These are phyloP conservation scores for Acronicta leporina DNA, from an alignment of 2,888 invertebrate species.

Conservation along the genomic window DNA sequence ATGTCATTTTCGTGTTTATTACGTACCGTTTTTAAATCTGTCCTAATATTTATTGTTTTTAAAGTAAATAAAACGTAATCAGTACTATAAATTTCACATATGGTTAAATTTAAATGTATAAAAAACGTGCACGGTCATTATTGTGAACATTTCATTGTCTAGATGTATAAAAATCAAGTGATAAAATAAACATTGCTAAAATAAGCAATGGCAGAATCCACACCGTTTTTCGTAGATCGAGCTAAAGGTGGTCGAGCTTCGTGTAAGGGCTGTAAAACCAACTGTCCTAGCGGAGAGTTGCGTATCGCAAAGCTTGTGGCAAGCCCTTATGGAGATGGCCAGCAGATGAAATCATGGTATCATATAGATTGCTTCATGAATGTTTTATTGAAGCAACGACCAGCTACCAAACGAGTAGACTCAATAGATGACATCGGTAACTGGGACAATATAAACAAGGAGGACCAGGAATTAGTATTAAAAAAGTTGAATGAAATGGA, in stretches of 20 bases:
- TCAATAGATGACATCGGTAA: constrained; percentile 94
- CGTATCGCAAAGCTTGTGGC: constrained; percentile 93
- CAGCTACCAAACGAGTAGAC: constrained; percentile 94
- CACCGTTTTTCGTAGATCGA: constrained; percentile 92
- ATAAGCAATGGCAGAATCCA: constrained; percentile 53
- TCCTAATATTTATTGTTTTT: constrained; percentile 8
- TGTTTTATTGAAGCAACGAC: constrained; percentile 93
- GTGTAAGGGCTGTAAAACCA: constrained; percentile 96
- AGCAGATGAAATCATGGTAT: constrained; percentile 95
- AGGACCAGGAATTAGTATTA: constrained; percentile 91
- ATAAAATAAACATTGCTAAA: no score
- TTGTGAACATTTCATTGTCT: constrained; percentile 5
- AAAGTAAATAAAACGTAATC: constrained; percentile 7
- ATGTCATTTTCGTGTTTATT: neutral
- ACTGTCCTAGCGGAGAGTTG: constrained; percentile 92
- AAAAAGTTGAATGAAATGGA: constrained; percentile 91
- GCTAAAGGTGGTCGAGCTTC: constrained; percentile 94
- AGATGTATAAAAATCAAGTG: constrained; percentile 16
- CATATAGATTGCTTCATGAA: constrained; percentile 95
- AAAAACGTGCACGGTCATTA: neutral
- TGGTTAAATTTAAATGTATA: neutral
- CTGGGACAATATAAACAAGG: constrained; percentile 91
- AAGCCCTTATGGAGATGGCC: constrained; percentile 93
- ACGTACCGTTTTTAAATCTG: constrained; percentile 17
- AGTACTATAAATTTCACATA: neutral